phyloP scores from a whole-genome alignment of 2,797 vertebrate genomes.

The Yasuhikotakia modesta region DNA sequence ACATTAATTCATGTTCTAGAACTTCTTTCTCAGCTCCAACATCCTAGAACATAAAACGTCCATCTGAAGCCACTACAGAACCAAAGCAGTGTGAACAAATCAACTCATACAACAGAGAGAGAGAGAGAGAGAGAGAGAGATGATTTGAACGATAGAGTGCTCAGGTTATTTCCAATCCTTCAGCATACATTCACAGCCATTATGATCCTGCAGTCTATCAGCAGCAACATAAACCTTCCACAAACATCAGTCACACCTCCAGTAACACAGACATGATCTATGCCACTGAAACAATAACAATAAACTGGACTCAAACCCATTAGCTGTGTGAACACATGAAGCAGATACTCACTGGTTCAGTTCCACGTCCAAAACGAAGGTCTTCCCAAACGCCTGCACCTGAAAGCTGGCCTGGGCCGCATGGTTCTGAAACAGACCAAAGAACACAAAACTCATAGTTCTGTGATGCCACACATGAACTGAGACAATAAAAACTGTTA shows the following conservation, averaged over 20 bases:
- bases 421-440: slow-evolving; percentile 82
- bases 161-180: slow-evolving; percentile 69
- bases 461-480: not conserved
- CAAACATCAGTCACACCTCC: slow-evolving; percentile 41
- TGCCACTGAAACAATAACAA: not conserved
- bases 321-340: not conserved
- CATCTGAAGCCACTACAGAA: not conserved
- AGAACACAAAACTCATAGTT: not conserved
- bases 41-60: not conserved
- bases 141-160: slow-evolving; percentile 73
- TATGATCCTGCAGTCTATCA: slow-evolving; percentile 66
- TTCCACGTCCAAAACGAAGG: slow-evolving; percentile 88
- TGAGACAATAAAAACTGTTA: not conserved
- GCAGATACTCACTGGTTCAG: slow-evolving; percentile 92
- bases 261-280: slow-evolving; percentile 22
- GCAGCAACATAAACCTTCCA: slow-evolving; percentile 43
- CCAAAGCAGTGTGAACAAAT: not conserved
- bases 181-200: slow-evolving; percentile 74
- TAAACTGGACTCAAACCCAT: not conserved
- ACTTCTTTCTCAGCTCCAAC: not conserved
- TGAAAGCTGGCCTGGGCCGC: slow-evolving; percentile 92
- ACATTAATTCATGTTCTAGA: not conserved
- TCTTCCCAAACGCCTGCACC: slow-evolving; percentile 88
- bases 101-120: not conserved
- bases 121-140: slow-evolving; percentile 23